Conservation (phyloP, 2,113 vertebrate species). For the Struthio camelus region DNA sequence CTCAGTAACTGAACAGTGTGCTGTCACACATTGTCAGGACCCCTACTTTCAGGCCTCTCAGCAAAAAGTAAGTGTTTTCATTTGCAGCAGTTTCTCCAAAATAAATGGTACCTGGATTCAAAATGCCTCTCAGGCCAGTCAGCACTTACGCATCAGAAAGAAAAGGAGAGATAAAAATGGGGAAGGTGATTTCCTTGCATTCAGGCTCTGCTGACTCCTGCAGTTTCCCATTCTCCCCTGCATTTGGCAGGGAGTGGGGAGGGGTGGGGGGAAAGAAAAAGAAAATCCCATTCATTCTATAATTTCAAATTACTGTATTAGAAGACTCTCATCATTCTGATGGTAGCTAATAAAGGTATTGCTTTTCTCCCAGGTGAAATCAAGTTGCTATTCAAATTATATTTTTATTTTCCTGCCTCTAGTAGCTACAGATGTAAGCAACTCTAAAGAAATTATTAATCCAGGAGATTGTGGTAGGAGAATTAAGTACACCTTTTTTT, state of each 20-base stretch:
- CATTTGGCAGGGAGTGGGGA: no score
- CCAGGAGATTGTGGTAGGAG: neutral
- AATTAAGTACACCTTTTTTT: neutral
- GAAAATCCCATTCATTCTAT: neutral
- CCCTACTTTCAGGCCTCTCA: neutral
- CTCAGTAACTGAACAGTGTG: neutral
- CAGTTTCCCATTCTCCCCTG: neutral
- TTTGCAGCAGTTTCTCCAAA: neutral
- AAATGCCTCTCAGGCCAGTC: neutral
- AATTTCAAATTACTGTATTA: neutral
- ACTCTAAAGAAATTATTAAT: neutral
- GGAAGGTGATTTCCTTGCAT: neutral
- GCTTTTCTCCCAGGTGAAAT: neutral
- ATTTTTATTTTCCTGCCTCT: neutral
- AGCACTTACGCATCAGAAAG: neutral
- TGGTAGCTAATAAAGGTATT: neutral
- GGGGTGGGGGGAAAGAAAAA: no score
- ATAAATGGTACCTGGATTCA: neutral
- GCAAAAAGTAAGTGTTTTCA: neutral
- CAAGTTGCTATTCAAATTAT: neutral
- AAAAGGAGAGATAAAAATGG: neutral
- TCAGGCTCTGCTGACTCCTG: neutral
- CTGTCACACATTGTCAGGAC: neutral
- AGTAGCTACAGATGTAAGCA: neutral
- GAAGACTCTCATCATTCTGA: neutral